Conservation (phyloP, 2,797 vertebrate species). For the Sparus aurata region DNA sequence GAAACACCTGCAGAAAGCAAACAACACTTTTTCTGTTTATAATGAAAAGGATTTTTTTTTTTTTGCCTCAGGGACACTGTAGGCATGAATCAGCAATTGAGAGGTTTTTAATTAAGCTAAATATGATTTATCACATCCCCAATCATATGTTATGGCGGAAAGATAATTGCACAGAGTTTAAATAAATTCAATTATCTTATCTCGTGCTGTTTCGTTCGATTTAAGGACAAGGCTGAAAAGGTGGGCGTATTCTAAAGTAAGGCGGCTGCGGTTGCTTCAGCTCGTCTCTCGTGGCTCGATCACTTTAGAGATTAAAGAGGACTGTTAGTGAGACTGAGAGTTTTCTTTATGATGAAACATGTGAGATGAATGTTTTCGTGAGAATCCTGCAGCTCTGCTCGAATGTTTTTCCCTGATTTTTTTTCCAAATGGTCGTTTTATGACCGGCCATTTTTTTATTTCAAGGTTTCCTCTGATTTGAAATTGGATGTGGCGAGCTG, state of each 20-base stretch:
- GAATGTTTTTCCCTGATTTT: not conserved
- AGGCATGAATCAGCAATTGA: not conserved
- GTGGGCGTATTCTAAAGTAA: not conserved
- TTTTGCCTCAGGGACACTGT: not conserved
- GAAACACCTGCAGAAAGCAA: not conserved
- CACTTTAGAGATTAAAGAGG: too few species aligned
- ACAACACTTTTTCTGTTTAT: not conserved
- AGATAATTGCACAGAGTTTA: not conserved
- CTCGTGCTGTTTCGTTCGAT: not conserved
- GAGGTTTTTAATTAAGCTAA: too few species aligned
- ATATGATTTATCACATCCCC: too few species aligned
- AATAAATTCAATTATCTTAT: not conserved
- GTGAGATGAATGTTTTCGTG: not conserved
- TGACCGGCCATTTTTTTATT: slow-evolving; percentile 6
- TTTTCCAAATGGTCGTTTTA: not conserved
- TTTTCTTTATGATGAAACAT: not conserved
- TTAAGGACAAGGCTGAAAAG: not conserved
- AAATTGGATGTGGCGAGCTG: not conserved
- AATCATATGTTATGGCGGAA: too few species aligned
- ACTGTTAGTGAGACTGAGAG: not conserved
- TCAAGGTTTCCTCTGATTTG: slow-evolving; percentile 1
- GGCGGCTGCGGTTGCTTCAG: not conserved
- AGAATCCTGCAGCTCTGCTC: not conserved
- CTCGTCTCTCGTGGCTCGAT: not conserved
- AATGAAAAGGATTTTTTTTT: not conserved